Evolutionary conservation across 1,140 invertebrate species (phyloP).

Genomic region (Penaeus japonicus): DNA sequence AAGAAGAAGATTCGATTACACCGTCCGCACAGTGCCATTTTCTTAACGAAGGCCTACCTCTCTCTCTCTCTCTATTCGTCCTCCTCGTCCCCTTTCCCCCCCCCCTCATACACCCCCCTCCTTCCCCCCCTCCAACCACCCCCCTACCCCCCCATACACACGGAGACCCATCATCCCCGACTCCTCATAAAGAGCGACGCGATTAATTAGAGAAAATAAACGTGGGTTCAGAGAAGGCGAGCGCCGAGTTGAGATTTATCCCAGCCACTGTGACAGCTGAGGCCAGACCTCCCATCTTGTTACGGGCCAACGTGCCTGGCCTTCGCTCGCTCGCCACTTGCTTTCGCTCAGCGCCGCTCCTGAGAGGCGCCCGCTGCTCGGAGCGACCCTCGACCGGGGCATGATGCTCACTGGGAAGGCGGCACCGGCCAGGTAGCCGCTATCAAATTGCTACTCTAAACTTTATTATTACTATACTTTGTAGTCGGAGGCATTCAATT

Average conservation of each 20-base stretch:
- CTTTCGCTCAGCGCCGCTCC: conserved; percentile 23
- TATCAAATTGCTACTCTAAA: conserved; percentile 1
- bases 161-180: conserved; percentile 1
- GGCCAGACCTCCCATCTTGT: conserved; percentile 56
- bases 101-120: not conserved
- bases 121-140: not conserved
- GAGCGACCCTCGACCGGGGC: not conserved
- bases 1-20: too few relatives aligned
- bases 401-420: not conserved
- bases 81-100: not conserved
- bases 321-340: conserved; percentile 32
- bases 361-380: not conserved
- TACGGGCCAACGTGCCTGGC: conserved; percentile 8
- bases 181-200: conserved; percentile 40
- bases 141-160: not conserved
- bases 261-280: conserved; percentile 49
- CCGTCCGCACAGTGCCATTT: too few relatives aligned
- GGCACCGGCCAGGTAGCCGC: not conserved
- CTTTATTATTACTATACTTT: conserved; percentile 3
- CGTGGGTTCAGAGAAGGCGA: conserved; percentile 34
- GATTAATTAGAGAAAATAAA: conserved; percentile 51
- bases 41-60: not conserved
- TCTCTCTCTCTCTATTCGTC: not conserved
- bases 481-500: not conserved
- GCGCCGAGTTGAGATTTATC: conserved; percentile 52